Evolutionary conservation across 2,113 vertebrate genomes (phyloP).

Genomic region (Stomatorhinus ivindoensis): DNA sequence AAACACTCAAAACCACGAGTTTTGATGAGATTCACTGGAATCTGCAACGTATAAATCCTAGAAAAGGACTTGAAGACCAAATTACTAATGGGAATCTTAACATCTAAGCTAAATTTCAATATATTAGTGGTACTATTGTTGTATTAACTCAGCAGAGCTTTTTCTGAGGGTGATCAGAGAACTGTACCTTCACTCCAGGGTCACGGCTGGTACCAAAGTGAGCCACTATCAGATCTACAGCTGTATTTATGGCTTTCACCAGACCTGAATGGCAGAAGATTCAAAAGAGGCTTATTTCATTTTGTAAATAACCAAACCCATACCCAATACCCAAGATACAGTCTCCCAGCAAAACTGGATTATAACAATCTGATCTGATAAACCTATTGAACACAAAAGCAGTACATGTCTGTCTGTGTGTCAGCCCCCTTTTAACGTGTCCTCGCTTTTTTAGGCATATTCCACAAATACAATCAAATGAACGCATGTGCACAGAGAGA

Average conservation of each 20-base stretch:
- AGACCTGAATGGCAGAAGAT: constrained; percentile 57
- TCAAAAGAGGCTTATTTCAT: background rate
- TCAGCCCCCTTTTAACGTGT: background rate
- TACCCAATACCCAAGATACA: background rate
- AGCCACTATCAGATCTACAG: constrained; percentile 91
- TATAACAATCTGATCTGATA: background rate
- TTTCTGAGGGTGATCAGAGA: background rate
- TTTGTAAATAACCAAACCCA: background rate
- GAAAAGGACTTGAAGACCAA: background rate
- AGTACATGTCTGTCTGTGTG: background rate
- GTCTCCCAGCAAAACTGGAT: background rate
- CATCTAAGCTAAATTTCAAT: background rate
- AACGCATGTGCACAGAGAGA: background rate
- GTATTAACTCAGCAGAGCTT: background rate
- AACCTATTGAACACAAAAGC: background rate
- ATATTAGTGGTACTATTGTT: background rate
- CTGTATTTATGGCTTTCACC: constrained; percentile 89
- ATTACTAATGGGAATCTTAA: background rate
- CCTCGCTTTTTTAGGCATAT: background rate
- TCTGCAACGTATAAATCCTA: background rate
- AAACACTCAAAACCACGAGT: background rate
- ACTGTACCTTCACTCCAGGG: constrained; percentile 81
- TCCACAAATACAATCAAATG: background rate
- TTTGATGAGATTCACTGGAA: background rate
- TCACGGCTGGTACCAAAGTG: constrained; percentile 93